phyloP scores from a whole-genome alignment of 2,888 invertebrate species.

The Ceratothoa steindachneri region DNA sequence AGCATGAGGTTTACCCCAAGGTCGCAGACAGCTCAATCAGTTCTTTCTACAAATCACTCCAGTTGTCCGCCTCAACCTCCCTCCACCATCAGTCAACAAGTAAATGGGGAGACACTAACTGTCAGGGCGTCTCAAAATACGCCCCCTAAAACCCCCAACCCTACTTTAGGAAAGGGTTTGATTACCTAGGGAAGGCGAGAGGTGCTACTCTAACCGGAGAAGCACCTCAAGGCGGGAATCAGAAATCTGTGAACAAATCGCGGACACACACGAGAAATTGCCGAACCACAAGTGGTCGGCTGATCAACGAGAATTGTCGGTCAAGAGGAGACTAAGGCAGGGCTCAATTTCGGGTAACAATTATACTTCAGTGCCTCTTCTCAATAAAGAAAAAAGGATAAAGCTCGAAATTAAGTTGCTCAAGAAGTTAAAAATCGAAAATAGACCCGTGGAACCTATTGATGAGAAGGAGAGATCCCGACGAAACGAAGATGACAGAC shows the following conservation, averaged over 20 bases:
- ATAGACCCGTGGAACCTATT: neutral
- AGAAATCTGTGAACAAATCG: neutral
- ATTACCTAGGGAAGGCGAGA: slow-evolving; percentile 48
- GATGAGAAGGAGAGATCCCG: neutral
- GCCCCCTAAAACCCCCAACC: slow-evolving; percentile 3
- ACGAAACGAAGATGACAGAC: neutral
- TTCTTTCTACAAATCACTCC: slow-evolving; percentile 56
- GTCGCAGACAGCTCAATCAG: slow-evolving; percentile 55
- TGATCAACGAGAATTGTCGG: too few relatives aligned
- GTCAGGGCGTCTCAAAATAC: slow-evolving; percentile 34
- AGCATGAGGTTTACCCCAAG: slow-evolving; percentile 57
- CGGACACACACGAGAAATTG: neutral
- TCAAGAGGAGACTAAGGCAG: too few relatives aligned
- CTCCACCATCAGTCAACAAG: slow-evolving; percentile 50
- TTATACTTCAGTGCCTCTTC: neutral
- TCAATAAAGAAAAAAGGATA: neutral
- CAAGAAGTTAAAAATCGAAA: neutral
- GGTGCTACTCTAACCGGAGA: slow-evolving; percentile 54
- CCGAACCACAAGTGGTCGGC: neutral
- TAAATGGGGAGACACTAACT: slow-evolving; percentile 52
- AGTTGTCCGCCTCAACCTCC: slow-evolving; percentile 29
- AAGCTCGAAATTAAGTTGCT: neutral
- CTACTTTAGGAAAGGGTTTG: slow-evolving; percentile 51
- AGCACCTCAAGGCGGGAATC: slow-evolving; percentile 30
- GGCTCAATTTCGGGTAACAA: too few relatives aligned